Percentiles rank a stretch among this genome's conserved stretches.
Conservation (phyloP, 2,797 vertebrate species). For the Lutjanus argentimaculatus region DNA sequence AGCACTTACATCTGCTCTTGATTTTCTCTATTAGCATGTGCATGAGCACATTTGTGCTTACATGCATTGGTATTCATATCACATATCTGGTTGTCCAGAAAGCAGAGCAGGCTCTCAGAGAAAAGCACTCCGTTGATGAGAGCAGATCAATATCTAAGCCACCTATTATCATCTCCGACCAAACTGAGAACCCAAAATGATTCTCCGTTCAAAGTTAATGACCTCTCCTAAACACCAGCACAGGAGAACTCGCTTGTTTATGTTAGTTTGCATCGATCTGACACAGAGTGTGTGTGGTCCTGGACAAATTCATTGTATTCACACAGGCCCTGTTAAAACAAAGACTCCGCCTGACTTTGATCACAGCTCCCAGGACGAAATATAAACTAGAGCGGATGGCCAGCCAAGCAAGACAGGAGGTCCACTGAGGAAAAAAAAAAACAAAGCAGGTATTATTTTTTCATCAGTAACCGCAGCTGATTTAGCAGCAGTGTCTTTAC, state of each 20-base stretch:
- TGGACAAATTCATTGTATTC: constrained; percentile 54
- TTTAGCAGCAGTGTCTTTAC: constrained; percentile 55
- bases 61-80: constrained; percentile 66
- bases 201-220: constrained; percentile 74
- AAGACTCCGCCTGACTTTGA: constrained; percentile 54
- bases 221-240: constrained; percentile 71
- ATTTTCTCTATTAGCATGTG: constrained; percentile 59
- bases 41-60: constrained; percentile 40
- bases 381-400: constrained; percentile 35
- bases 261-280: constrained; percentile 68
- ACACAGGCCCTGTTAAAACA: constrained; percentile 58
- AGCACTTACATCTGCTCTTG: constrained; percentile 36
- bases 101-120: constrained; percentile 54
- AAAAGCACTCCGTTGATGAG: constrained; percentile 74
- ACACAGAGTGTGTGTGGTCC: constrained; percentile 52
- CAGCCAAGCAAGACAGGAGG: constrained; percentile 44
- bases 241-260: constrained; percentile 63
- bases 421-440: constrained; percentile 25
- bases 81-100: constrained; percentile 59
- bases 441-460: constrained; percentile 49
- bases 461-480: constrained; percentile 47
- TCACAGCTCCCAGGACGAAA: constrained; percentile 45
- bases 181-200: constrained; percentile 68
- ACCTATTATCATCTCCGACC: constrained; percentile 73
- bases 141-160: constrained; percentile 79